A percentile compares a stretch with the other conserved stretches of the same genome.
Evolutionary conservation across 2,797 vertebrate species (phyloP).

Genomic region (Garrulus glandarius): DNA sequence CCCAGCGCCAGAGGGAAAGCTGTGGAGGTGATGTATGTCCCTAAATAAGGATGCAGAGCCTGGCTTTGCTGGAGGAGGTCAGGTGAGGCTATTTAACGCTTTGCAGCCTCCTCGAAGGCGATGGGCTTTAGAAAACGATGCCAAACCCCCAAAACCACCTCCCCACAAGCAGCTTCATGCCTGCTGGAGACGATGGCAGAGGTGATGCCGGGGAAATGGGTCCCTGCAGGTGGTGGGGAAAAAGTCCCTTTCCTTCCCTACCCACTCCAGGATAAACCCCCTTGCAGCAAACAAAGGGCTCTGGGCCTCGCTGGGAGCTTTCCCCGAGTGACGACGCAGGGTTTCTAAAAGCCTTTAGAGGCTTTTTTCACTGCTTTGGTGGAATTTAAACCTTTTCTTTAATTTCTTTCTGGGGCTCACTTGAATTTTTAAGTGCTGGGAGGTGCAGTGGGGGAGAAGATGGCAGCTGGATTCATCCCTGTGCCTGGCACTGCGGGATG

Average conservation of each 20-base stretch:
- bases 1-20: not conserved
- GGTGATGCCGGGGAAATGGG: not conserved
- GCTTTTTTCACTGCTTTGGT: not conserved
- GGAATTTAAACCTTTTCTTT: not conserved
- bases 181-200: not conserved
- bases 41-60: conserved; percentile 1
- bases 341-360: not conserved
- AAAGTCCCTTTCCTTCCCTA: not conserved
- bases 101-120: not conserved
- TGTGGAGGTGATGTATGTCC: conserved; percentile 12
- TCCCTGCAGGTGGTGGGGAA: not conserved
- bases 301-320: not conserved
- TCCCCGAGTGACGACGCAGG: fast-evolving
- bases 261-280: not conserved
- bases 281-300: not conserved
- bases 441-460: not conserved
- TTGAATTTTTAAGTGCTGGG: not conserved
- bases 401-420: not conserved
- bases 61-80: conserved; percentile 26
- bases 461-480: not conserved
- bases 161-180: not conserved
- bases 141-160: not conserved
- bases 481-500: not conserved
- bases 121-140: not conserved
- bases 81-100: conserved; percentile 42